phyloP scores from a whole-genome alignment of 2,888 invertebrate species.

The Mesochorus sp. region DNA sequence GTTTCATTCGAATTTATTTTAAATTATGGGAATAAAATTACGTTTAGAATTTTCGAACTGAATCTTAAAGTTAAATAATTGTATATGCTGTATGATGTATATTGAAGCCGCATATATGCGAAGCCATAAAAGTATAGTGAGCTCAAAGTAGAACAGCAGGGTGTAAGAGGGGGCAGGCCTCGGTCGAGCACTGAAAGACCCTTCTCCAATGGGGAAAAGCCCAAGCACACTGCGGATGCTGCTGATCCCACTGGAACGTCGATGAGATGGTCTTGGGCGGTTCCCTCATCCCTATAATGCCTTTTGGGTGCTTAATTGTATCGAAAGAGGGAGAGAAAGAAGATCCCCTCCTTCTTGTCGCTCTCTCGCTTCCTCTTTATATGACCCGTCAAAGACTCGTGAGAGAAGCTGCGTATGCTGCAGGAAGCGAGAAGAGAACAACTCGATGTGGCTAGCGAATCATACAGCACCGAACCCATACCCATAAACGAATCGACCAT shows the following conservation, averaged over 20 bases:
- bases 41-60: too few relatives aligned
- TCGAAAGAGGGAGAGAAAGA: slow-evolving; percentile 64
- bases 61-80: too few relatives aligned
- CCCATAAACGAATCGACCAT: slow-evolving; percentile 47
- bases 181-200: slow-evolving; percentile 69
- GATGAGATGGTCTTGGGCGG: slow-evolving; percentile 76
- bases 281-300: slow-evolving; percentile 62
- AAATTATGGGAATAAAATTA: too few relatives aligned
- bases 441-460: slow-evolving; percentile 30
- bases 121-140: slow-evolving; percentile 61
- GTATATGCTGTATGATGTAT: too few relatives aligned
- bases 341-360: neutral
- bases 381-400: slow-evolving; percentile 59
- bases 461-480: slow-evolving; percentile 29
- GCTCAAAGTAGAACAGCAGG: slow-evolving; percentile 70
- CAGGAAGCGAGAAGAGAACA: slow-evolving; percentile 19
- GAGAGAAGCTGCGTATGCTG: slow-evolving; percentile 60
- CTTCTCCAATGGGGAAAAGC: slow-evolving; percentile 70
- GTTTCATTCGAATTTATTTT: too few relatives aligned
- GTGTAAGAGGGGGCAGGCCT: slow-evolving; percentile 73
- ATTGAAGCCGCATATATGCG: slow-evolving; percentile 31
- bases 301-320: slow-evolving; percentile 72
- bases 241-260: slow-evolving; percentile 67
- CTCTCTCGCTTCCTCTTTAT: slow-evolving; percentile 21
- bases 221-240: slow-evolving; percentile 67